A percentile compares a stretch with the other conserved stretches of the same genome.
phyloP scores from a whole-genome alignment of 1,140 invertebrate species.

The Octopus bimaculoides region DNA sequence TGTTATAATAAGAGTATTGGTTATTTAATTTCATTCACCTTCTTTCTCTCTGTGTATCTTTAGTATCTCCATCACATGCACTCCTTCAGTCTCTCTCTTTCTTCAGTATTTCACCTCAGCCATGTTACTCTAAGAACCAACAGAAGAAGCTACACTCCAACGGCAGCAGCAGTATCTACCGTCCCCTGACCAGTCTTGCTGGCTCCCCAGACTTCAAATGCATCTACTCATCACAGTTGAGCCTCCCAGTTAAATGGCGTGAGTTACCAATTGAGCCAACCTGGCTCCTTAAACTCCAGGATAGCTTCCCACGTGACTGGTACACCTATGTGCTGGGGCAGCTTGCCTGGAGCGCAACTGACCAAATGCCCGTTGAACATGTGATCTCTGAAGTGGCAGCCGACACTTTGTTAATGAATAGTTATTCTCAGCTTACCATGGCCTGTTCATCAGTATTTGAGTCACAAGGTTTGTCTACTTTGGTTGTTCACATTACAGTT shows the following conservation, averaged over 20 bases:
- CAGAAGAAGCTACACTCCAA: conserved; percentile 17
- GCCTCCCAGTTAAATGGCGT: conserved; percentile 47
- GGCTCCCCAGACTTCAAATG: conserved; percentile 52
- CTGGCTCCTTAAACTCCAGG: conserved; percentile 44
- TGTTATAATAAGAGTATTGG: too few relatives aligned
- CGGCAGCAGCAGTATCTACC: conserved; percentile 43
- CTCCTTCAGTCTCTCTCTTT: neutral
- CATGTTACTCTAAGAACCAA: conserved; percentile 17
- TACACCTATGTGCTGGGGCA: conserved; percentile 48
- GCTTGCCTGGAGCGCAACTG: conserved; percentile 37
- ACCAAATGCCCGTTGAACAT: conserved; percentile 31
- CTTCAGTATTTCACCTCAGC: neutral
- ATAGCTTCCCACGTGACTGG: conserved; percentile 52
- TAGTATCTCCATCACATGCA: too few relatives aligned
- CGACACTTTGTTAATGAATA: conserved; percentile 43
- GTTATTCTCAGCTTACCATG: conserved; percentile 53
- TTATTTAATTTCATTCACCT: too few relatives aligned
- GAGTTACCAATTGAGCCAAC: conserved; percentile 54
- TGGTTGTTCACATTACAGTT: too few relatives aligned
- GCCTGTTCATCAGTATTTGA: conserved; percentile 52
- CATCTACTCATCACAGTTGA: conserved; percentile 46
- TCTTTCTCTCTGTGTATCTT: too few relatives aligned
- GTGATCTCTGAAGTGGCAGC: conserved; percentile 38
- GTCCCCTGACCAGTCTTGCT: conserved; percentile 50
- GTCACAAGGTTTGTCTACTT: conserved; percentile 34